These are phyloP conservation scores for Mellilla xanthometata DNA, from an alignment of 2,888 invertebrate species.

Conservation along the genomic window DNA sequence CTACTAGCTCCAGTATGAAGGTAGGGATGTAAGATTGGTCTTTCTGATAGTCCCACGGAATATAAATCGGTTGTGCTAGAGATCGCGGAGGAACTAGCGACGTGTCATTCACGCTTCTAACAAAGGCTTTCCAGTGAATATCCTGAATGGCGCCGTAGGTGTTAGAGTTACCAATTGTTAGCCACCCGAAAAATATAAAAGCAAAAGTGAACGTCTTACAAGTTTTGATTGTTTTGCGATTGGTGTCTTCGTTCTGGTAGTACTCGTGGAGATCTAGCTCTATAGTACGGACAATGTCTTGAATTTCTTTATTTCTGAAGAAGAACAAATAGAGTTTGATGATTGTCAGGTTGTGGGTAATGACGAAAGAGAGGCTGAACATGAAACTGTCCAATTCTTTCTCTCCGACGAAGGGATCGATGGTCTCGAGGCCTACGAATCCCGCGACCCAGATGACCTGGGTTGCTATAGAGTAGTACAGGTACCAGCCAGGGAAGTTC, in stretches of 20 bases:
- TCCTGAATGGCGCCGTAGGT: conserved; percentile 68
- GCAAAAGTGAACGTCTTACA: conserved; percentile 59
- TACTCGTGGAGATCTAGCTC: conserved; percentile 60
- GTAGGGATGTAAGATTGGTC: conserved; percentile 60
- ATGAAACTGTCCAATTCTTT: conserved; percentile 73
- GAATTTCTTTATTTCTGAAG: conserved; percentile 66
- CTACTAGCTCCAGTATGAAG: conserved; percentile 64
- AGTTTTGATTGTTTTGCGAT: conserved; percentile 51
- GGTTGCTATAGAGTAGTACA: conserved; percentile 65
- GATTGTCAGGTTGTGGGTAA: conserved; percentile 70
- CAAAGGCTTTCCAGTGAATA: conserved; percentile 57
- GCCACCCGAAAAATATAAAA: conserved; percentile 71
- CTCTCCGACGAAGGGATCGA: conserved; percentile 72
- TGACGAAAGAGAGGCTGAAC: conserved; percentile 75
- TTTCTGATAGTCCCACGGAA: conserved; percentile 71
- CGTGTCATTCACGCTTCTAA: conserved; percentile 52
- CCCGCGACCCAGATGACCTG: conserved; percentile 69
- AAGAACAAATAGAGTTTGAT: conserved; percentile 71
- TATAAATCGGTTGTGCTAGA: conserved; percentile 71
- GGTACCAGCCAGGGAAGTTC: conserved; percentile 65
- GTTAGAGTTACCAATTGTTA: conserved; percentile 67
- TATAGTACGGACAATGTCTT: conserved; percentile 62
- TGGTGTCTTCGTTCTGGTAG: conserved; percentile 62
- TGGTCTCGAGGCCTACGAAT: conserved; percentile 72
- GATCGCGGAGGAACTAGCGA: conserved; percentile 49